Evolutionary conservation across 2,797 vertebrate species (phyloP).

Genomic region (Hyperoplus lanceolatus): DNA sequence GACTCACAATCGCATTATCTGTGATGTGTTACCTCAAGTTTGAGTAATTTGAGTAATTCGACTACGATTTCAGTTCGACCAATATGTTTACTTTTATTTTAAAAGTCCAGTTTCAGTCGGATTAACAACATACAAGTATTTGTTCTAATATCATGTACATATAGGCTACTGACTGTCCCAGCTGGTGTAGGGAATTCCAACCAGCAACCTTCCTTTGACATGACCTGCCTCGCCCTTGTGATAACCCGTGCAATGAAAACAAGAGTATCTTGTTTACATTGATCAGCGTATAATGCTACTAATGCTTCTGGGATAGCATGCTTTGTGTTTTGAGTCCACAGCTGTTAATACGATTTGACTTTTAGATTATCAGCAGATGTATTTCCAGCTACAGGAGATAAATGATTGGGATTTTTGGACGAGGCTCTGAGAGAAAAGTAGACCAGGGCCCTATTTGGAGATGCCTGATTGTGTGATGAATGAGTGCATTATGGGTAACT

Average conservation of each 20-base stretch:
- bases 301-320: constrained; percentile 59
- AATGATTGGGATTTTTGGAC: constrained; percentile 68
- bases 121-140: no score
- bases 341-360: constrained; percentile 74
- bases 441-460: constrained; percentile 69
- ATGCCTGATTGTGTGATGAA: constrained; percentile 64
- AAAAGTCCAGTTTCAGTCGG: no score
- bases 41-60: no score
- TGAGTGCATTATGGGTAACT: constrained; percentile 63
- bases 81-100: no score
- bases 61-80: no score
- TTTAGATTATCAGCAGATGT: constrained; percentile 78
- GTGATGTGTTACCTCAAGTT: no score
- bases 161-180: not conserved
- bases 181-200: constrained; percentile 36
- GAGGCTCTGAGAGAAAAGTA: constrained; percentile 62
- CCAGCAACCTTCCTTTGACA: constrained; percentile 34
- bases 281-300: constrained; percentile 68
- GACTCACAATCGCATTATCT: no score
- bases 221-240: constrained; percentile 7
- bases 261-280: constrained; percentile 70
- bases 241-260: constrained; percentile 62
- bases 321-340: constrained; percentile 53
- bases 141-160: no score
- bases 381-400: constrained; percentile 71